Conservation (phyloP, 2,888 invertebrate genomes). For the Notodonta dromedarius region DNA sequence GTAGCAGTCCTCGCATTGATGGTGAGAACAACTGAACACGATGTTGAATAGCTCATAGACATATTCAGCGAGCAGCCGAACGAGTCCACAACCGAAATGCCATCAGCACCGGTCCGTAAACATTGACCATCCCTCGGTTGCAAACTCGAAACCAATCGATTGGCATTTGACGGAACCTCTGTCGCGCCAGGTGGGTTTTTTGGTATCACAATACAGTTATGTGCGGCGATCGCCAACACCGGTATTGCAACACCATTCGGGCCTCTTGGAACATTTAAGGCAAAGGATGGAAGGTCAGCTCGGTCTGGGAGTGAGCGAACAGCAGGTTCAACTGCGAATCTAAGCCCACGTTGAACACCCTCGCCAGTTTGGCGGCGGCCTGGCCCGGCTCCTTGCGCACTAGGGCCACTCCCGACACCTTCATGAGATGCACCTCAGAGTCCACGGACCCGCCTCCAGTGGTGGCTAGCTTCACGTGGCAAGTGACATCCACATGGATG, state of each 20-base stretch:
- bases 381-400: constrained; percentile 85
- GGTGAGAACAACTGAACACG: constrained; percentile 31
- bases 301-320: constrained; percentile 86
- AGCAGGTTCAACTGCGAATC: constrained; percentile 88
- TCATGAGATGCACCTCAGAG: constrained; percentile 85
- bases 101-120: constrained; percentile 37
- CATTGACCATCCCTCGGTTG: constrained; percentile 57
- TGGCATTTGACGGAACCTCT: constrained; percentile 74
- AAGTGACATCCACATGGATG: constrained; percentile 87
- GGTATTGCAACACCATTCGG: constrained; percentile 70
- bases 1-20: constrained; percentile 19
- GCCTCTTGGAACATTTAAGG: constrained; percentile 61
- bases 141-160: constrained; percentile 70
- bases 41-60: constrained; percentile 33
- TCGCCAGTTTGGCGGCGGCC: constrained; percentile 80
- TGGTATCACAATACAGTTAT: constrained; percentile 59
- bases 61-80: constrained; percentile 38
- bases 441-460: constrained; percentile 84
- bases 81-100: constrained; percentile 57
- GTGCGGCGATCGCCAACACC: constrained; percentile 37
- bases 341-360: constrained; percentile 87
- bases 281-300: constrained; percentile 86
- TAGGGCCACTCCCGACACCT: constrained; percentile 87
- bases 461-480: constrained; percentile 85
- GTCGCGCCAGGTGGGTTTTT: constrained; percentile 73